A percentile compares a stretch with the other conserved stretches of the same genome.
phyloP scores from a whole-genome alignment of 2,113 vertebrate genomes.

The Hipposideros armiger region DNA sequence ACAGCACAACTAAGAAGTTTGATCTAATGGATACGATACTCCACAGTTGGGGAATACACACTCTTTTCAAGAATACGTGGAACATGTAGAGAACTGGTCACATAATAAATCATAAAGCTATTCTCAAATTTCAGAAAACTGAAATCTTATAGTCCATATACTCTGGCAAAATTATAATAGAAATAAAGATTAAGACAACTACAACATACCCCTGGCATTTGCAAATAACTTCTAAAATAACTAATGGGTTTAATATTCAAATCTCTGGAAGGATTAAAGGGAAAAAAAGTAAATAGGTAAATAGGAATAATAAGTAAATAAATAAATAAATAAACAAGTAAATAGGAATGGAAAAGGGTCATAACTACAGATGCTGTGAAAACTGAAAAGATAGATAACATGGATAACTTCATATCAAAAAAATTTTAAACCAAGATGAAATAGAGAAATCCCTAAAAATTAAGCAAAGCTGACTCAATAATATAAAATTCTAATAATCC shows the following conservation, averaged over 20 bases:
- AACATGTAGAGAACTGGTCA: background rate
- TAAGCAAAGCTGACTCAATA: background rate
- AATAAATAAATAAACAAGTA: background rate
- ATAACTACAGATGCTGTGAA: background rate
- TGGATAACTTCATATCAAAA: background rate
- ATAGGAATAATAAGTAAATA: background rate
- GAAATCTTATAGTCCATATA: background rate
- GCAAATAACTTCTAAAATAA: conserved; percentile 34
- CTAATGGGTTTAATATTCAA: conserved; percentile 5
- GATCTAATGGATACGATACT: background rate
- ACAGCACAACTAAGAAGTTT: background rate
- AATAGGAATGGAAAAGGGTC: background rate
- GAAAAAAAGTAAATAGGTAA: background rate
- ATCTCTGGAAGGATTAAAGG: background rate
- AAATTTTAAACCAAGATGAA: background rate
- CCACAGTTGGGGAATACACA: background rate
- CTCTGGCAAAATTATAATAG: background rate
- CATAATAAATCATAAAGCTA: background rate
- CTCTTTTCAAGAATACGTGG: background rate
- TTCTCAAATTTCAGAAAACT: conserved; percentile 20
- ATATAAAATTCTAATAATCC: background rate
- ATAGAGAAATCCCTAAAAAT: background rate
- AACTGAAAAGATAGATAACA: background rate
- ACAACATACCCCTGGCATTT: background rate
- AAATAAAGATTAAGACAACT: background rate